Conservation (phyloP, 2,888 invertebrate species). For the Tineola bisselliella region DNA sequence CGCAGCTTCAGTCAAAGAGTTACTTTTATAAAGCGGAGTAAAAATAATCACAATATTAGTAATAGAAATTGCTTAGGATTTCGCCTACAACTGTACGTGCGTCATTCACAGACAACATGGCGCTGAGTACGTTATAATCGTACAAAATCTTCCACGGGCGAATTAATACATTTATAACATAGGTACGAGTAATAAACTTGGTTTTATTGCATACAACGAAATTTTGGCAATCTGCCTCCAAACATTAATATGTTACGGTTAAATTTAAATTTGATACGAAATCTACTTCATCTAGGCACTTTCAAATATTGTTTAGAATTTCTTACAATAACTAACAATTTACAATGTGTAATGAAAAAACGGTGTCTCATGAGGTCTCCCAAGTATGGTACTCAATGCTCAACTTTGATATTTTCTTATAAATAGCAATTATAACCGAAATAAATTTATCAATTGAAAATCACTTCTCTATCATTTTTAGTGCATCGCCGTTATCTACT, state of each 20-base stretch:
- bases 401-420: no score
- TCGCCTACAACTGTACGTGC: background rate
- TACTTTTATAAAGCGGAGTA: no score
- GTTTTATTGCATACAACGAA: background rate
- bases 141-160: background rate
- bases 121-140: background rate
- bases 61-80: background rate
- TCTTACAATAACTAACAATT: no score
- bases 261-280: background rate
- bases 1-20: no score
- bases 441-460: no score
- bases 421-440: no score
- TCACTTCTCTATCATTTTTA: no score
- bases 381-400: no score
- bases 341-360: no score
- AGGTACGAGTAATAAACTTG: background rate
- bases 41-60: background rate
- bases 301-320: no score
- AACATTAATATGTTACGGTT: background rate
- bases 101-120: constrained; percentile 4
- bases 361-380: no score
- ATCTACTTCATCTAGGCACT: background rate
- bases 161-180: background rate
- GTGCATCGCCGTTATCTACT: no score
- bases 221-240: background rate